Evolutionary conservation across 2,888 invertebrate species (phyloP).

Genomic region (Lithodes maja): DNA sequence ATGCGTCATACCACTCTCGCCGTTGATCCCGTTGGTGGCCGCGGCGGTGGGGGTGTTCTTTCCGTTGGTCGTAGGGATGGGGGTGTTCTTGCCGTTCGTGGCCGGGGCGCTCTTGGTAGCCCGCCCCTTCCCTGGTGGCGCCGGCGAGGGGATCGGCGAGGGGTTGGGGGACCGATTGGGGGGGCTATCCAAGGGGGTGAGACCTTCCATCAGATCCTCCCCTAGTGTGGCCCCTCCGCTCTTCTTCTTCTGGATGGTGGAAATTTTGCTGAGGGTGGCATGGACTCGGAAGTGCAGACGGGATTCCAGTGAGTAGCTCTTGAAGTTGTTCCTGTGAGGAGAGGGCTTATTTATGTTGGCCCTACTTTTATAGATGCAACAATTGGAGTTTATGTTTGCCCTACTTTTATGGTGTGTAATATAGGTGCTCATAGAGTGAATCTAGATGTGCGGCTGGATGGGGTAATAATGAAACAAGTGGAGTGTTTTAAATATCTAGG

Average conservation of each 20-base stretch:
- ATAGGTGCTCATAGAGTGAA: too few species aligned
- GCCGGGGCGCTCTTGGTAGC: background rate
- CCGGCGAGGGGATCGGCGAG: conserved; percentile 45
- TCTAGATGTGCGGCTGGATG: too few species aligned
- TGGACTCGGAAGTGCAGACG: conserved; percentile 93
- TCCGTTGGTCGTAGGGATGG: too few species aligned
- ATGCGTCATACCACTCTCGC: too few species aligned
- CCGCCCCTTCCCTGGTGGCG: background rate
- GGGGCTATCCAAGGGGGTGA: conserved; percentile 45
- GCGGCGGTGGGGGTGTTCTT: too few species aligned
- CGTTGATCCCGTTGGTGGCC: too few species aligned
- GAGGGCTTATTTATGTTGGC: background rate
- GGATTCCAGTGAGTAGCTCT: conserved; percentile 90
- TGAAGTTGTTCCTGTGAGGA: conserved; percentile 86
- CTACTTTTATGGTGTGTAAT: too few species aligned
- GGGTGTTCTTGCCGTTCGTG: conserved; percentile 3
- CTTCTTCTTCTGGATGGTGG: conserved; percentile 50
- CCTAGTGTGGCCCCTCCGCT: background rate
- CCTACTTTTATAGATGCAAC: too few species aligned
- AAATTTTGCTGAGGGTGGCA: conserved; percentile 77
- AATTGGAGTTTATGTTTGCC: too few species aligned
- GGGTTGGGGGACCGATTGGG: conserved; percentile 28
- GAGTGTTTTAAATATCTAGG: too few species aligned
- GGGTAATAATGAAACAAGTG: too few species aligned
- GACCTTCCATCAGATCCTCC: conserved; percentile 6